A percentile compares a stretch with the other conserved stretches of the same genome.
Evolutionary conservation across 2,888 invertebrate species (phyloP).

Genomic region (Hypolimnas misippus): DNA sequence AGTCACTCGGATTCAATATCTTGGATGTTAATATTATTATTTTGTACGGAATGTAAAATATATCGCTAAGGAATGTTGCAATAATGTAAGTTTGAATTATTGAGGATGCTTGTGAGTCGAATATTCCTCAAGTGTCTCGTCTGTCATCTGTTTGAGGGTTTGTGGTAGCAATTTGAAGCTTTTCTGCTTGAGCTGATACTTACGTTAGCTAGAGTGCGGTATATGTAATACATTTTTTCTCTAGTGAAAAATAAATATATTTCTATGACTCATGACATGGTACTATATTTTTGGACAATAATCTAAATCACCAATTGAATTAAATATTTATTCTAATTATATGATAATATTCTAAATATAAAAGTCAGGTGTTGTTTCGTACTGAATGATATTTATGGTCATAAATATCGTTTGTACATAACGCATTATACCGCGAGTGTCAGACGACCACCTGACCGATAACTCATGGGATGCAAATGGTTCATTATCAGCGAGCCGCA

Average conservation of each 20-base stretch:
- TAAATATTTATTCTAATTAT: background rate
- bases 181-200: background rate
- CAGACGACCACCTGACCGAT: constrained; percentile 62
- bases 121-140: constrained; percentile 3
- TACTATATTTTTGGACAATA: background rate
- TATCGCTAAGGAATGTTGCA: background rate
- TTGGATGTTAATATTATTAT: too few relatives aligned
- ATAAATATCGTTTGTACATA: constrained; percentile 29
- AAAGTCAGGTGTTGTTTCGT: background rate
- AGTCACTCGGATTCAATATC: too few relatives aligned
- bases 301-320: constrained; percentile 1
- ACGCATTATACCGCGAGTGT: constrained; percentile 41
- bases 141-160: background rate
- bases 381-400: constrained; percentile 11
- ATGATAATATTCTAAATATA: constrained; percentile 6
- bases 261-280: background rate
- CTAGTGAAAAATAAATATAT: background rate
- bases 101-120: constrained; percentile 3
- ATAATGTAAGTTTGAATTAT: constrained; percentile 2
- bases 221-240: background rate
- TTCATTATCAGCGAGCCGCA: constrained; percentile 71
- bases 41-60: too few relatives aligned
- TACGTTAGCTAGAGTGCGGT: background rate
- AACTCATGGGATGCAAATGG: constrained; percentile 75
- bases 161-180: constrained; percentile 3